Evolutionary conservation across 2,888 invertebrate species (phyloP).

Genomic region (Drosophila tanythrix): DNA sequence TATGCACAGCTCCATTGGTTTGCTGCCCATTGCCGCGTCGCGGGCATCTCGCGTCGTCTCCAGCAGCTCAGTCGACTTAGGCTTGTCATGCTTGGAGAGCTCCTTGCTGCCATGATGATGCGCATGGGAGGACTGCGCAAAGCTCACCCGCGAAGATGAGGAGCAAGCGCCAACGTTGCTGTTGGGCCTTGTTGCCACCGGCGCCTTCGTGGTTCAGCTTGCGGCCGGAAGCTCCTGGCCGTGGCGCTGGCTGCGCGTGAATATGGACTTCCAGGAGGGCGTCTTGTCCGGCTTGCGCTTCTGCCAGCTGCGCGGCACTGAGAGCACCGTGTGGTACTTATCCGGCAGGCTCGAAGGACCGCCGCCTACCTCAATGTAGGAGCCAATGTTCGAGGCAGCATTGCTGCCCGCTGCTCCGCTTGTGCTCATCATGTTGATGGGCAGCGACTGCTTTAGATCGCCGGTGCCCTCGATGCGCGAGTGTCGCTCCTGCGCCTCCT

Average conservation of each 20-base stretch:
- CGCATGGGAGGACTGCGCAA: constrained; percentile 77
- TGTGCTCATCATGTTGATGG: constrained; percentile 82
- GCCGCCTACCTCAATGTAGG: constrained; percentile 90
- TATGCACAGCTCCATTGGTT: constrained; percentile 84
- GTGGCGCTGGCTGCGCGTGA: constrained; percentile 84
- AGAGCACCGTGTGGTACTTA: constrained; percentile 96
- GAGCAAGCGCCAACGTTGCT: constrained; percentile 6
- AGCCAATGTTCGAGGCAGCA: constrained; percentile 84
- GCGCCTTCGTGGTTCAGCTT: constrained; percentile 56
- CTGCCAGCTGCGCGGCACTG: constrained; percentile 89
- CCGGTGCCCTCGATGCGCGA: constrained; percentile 84
- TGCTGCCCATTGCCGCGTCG: constrained; percentile 61
- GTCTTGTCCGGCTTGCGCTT: constrained; percentile 83
- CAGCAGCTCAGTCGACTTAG: constrained; percentile 84
- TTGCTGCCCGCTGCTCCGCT: constrained; percentile 43
- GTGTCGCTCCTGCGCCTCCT: constrained; percentile 92
- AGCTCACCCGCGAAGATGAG: constrained; percentile 78
- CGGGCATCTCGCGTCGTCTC: constrained; percentile 77
- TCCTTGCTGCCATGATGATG: constrained; percentile 76
- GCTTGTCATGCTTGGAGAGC: constrained; percentile 80
- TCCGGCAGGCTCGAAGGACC: constrained; percentile 91
- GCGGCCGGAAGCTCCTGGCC: constrained; percentile 63
- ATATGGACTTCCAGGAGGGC: constrained; percentile 85
- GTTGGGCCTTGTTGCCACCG: constrained; percentile 58
- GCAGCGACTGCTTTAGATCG: constrained; percentile 84